Evolutionary conservation across 2,113 vertebrate genomes (phyloP), one percentile per base, ranked within the genome.

Genomic region (Mesocricetus auratus): DNA sequence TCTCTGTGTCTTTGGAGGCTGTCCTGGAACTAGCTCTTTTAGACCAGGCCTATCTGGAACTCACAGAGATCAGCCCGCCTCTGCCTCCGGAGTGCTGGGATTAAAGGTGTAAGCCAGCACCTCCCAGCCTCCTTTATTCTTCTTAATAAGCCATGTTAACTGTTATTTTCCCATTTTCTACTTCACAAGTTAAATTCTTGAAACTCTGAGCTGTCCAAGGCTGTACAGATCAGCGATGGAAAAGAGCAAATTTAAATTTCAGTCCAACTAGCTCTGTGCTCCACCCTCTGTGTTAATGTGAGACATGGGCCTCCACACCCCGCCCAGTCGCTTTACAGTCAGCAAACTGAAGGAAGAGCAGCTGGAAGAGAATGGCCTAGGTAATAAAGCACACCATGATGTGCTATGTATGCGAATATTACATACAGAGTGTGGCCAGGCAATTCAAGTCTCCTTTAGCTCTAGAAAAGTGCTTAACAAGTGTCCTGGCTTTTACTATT

Each of bases 101-200:
- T n/a, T n/a, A n/a, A n/a, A n/a, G n/a, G n/a, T n/a, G n/a, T n/a
- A n/a, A n/a, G n/a, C n/a, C n/a, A n/a, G n/a, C n/a, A n/a, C n/a
- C n/a, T n/a, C n/a, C n/a, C n/a, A n/a, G n/a, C n/a, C n/a, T 97
- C 58, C 12, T 66, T 89, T 78, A 74, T 82, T 92, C 19, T 60
- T 92, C 21, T 13, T 73, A 92, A 58, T 42, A 91, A 95, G 5
- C 16, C 50, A 45, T 69, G 31, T 53, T 83, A 82, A 21, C 33
- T 29, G 31, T 56, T 45, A 83, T 50, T 26, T 86, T 82, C 8
- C 77, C 22, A 64, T 74, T 91, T 85, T 45, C 47, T 13, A 78
- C 33, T 75, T 86, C 68, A 73, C 24, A 96, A 78, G 45, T 85
- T 64, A 78, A 86, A 88, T 64, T 91, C 13, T 45, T 90, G n/a